Conservation (phyloP, 2,113 vertebrate species). For the Gopherus flavomarginatus region DNA sequence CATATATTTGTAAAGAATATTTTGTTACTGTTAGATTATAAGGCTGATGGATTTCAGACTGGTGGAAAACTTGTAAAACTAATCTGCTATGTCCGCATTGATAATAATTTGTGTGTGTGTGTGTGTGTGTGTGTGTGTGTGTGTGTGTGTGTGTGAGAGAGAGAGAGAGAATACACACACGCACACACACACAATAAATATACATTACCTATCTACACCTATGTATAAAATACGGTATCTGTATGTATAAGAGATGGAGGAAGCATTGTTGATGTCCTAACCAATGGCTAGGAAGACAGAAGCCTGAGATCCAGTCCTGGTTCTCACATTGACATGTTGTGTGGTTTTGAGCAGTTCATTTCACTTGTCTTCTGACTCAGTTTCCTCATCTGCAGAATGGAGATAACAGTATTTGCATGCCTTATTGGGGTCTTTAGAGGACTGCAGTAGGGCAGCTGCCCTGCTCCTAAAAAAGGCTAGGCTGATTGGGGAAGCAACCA, state of each 20-base stretch:
- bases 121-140: not conserved
- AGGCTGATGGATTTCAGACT: conserved; percentile 57
- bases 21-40: conserved; percentile 57
- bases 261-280: not conserved
- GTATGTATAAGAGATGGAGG: not conserved
- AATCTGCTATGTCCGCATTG: conserved; percentile 64
- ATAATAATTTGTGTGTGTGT: conserved; percentile 46
- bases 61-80: conserved; percentile 69
- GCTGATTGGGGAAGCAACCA: too few relatives aligned
- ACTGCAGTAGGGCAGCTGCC: not conserved
- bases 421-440: not conserved
- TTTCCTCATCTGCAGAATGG: not conserved
- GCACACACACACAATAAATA: not conserved
- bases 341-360: not conserved
- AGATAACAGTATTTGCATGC: not conserved
- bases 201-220: not conserved
- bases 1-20: conserved; percentile 12
- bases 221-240: not conserved
- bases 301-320: not conserved
- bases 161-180: not conserved
- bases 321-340: not conserved
- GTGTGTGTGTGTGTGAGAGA: not conserved
- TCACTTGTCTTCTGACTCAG: not conserved
- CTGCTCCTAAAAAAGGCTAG: too few relatives aligned
- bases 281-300: not conserved